phyloP scores from a whole-genome alignment of 2,888 invertebrate species.

The Eupithecia subumbrata region DNA sequence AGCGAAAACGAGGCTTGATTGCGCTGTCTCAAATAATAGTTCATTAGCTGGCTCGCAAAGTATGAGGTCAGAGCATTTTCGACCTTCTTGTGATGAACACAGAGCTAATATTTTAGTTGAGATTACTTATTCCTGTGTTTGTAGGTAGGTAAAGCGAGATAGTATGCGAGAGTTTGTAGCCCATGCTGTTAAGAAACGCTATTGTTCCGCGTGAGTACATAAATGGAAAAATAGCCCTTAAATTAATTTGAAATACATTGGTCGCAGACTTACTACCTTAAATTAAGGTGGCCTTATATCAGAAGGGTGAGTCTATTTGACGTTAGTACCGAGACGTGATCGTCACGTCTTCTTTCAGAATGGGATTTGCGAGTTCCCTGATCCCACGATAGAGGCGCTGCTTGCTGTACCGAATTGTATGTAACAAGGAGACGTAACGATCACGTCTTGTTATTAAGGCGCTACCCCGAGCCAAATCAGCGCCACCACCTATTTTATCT shows the following conservation, averaged over 20 bases:
- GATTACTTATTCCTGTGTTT: neutral
- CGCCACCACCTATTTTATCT: too few species aligned
- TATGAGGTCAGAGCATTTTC: conserved; percentile 30
- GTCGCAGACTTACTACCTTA: neutral
- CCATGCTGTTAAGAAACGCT: neutral
- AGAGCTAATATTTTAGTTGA: neutral
- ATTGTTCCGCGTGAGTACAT: neutral
- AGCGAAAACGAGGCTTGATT: conserved; percentile 35
- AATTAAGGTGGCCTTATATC: neutral
- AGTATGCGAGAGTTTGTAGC: neutral
- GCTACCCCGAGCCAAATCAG: too few species aligned
- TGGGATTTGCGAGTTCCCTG: too few species aligned
- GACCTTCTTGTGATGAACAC: neutral
- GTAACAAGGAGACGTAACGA: too few species aligned
- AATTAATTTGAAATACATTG: neutral
- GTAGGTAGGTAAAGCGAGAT: neutral
- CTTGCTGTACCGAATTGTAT: too few species aligned
- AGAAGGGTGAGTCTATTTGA: too few species aligned
- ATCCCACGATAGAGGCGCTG: too few species aligned
- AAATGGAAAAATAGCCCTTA: neutral
- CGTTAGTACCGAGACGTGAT: too few species aligned
- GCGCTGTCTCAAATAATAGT: conserved; percentile 37
- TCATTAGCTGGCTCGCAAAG: conserved; percentile 34
- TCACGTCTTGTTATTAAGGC: too few species aligned
- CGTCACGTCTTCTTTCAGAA: too few species aligned